Evolutionary conservation across 2,113 vertebrate genomes (phyloP).

Genomic region (Anolis carolinensis): DNA sequence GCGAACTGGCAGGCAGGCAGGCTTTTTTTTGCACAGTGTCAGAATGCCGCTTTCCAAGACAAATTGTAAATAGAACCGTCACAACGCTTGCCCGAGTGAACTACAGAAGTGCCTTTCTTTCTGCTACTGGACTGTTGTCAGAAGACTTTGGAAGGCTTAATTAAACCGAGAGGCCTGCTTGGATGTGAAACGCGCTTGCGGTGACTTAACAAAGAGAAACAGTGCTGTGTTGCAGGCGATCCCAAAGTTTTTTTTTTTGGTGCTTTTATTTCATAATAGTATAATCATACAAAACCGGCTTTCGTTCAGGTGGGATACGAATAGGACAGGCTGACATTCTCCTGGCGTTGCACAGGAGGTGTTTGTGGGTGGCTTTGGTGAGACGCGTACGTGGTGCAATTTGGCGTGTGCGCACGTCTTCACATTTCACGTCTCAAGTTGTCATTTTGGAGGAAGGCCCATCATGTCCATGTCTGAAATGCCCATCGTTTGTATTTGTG

Average conservation of each 20-base stretch:
- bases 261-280: background rate
- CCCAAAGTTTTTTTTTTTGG: too few relatives aligned
- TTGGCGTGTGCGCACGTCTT: conserved; percentile 41
- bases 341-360: background rate
- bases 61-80: conserved; percentile 85
- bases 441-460: conserved; percentile 66
- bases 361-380: background rate
- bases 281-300: background rate
- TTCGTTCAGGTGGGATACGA: background rate
- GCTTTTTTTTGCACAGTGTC: conserved; percentile 77
- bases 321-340: background rate
- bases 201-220: conserved; percentile 36
- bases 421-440: conserved; percentile 68
- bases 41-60: conserved; percentile 82
- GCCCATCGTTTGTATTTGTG: conserved; percentile 66
- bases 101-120: conserved; percentile 79
- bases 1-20: conserved; percentile 76
- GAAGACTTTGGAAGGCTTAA: conserved; percentile 85
- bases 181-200: conserved; percentile 76
- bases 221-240: conserved; percentile 47
- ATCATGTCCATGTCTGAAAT: conserved; percentile 57
- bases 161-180: conserved; percentile 77
- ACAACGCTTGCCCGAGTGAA: conserved; percentile 80
- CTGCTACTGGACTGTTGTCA: conserved; percentile 81
- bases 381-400: conserved; percentile 50